phyloP scores from a whole-genome alignment of 53 echinoderm and acorn worm genomes.

The Mesocentrotus franciscanus region DNA sequence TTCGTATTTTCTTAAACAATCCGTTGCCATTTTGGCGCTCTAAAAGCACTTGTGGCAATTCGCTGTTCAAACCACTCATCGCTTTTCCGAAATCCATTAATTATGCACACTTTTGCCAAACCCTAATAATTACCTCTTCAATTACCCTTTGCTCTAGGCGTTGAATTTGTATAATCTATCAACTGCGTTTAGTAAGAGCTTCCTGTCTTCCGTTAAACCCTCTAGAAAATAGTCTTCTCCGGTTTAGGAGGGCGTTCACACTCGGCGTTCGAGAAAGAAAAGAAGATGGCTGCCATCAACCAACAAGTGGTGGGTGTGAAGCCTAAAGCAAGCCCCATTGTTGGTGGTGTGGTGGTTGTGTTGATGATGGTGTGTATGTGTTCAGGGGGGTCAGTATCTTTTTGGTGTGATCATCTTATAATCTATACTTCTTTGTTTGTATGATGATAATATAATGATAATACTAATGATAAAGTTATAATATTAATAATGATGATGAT shows the following conservation, averaged over 20 bases:
- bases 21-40: constrained; percentile 24
- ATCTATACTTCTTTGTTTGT: too few species aligned
- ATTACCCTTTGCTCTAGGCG: constrained; percentile 35
- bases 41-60: constrained; percentile 48
- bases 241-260: background rate
- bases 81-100: constrained; percentile 51
- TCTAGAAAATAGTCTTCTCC: constrained; percentile 13
- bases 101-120: constrained; percentile 43
- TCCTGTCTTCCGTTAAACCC: constrained; percentile 27
- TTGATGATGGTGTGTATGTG: background rate
- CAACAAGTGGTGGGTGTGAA: background rate
- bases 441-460: too few species aligned
- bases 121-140: constrained; percentile 58
- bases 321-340: background rate
- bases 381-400: background rate
- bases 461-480: too few species aligned
- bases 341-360: background rate
- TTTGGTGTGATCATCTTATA: background rate
- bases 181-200: constrained; percentile 36
- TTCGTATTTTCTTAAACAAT: constrained; percentile 18
- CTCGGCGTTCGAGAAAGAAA: background rate
- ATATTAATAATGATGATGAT: too few species aligned
- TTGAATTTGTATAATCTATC: constrained; percentile 62
- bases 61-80: constrained; percentile 24
- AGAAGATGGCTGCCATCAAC: background rate